phyloP scores from a whole-genome alignment of 2,113 vertebrate species.

The Oncorhynchus mykiss region DNA sequence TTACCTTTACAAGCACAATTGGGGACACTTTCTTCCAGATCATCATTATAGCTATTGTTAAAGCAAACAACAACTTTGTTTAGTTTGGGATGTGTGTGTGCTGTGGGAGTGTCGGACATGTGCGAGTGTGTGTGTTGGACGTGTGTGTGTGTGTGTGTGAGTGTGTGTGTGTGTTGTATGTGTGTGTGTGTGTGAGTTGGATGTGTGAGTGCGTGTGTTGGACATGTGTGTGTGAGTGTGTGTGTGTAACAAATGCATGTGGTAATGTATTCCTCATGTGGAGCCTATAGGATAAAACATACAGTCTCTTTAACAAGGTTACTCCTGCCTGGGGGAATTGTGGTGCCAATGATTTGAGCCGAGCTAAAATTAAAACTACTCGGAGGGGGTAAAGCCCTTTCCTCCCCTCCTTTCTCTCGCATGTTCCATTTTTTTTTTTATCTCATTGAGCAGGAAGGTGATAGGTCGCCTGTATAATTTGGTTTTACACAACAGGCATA shows the following conservation, averaged over 20 bases:
- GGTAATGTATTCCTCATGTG: conserved; percentile 57
- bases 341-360: conserved; percentile 22
- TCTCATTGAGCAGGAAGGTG: conserved; percentile 42
- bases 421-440: conserved; percentile 41
- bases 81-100: neutral
- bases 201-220: neutral
- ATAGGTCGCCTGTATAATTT: conserved; percentile 51
- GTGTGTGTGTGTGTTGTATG: conserved; percentile 1
- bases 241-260: conserved; percentile 25
- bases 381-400: conserved; percentile 36
- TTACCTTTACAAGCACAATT: neutral
- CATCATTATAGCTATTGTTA: conserved; percentile 9
- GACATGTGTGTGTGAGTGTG: neutral
- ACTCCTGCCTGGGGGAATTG: conserved; percentile 24
- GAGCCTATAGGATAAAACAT: conserved; percentile 39
- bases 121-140: neutral
- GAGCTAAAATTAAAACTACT: conserved; percentile 47
- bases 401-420: conserved; percentile 8
- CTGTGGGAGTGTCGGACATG: neutral
- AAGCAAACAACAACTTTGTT: conserved; percentile 25
- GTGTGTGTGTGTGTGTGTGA: neutral
- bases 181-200: neutral
- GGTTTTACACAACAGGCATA: conserved; percentile 44
- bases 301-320: conserved; percentile 47
- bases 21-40: neutral